These are phyloP conservation scores for Gobius niger DNA, from an alignment of 2,113 vertebrate genomes.

Conservation along the genomic window DNA sequence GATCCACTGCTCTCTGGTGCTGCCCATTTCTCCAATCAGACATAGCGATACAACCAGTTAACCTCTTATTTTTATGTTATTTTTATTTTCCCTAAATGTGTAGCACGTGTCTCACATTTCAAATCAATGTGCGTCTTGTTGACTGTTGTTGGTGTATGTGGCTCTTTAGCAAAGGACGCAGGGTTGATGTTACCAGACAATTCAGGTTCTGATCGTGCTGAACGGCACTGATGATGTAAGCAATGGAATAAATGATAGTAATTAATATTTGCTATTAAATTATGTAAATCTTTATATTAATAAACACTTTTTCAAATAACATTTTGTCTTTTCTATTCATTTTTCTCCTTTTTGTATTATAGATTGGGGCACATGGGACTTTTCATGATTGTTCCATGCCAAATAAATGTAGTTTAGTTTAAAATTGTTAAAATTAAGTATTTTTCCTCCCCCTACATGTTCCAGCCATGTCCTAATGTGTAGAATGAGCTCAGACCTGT, in stretches of 20 bases:
- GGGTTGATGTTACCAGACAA: slow-evolving; percentile 2
- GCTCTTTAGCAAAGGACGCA: slow-evolving; percentile 39
- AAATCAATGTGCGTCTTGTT: slow-evolving; percentile 4
- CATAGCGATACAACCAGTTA: slow-evolving; percentile 39
- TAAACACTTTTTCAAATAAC: slow-evolving; percentile 62
- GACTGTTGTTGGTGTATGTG: slow-evolving; percentile 18
- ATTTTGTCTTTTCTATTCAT: background rate
- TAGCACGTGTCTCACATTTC: slow-evolving; percentile 14
- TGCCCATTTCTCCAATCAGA: slow-evolving; percentile 29
- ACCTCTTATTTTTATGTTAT: slow-evolving; percentile 67
- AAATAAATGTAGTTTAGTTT: too few relatives aligned
- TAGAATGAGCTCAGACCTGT: too few relatives aligned
- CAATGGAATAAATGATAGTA: slow-evolving; percentile 25
- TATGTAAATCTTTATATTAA: slow-evolving; percentile 69
- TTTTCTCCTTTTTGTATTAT: background rate
- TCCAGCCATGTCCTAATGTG: too few relatives aligned
- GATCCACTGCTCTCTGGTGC: slow-evolving; percentile 50
- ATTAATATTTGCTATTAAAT: slow-evolving; percentile 50
- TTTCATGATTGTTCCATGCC: too few relatives aligned
- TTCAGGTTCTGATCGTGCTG: slow-evolving; percentile 22
- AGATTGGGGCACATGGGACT: background rate
- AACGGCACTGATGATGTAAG: slow-evolving; percentile 21
- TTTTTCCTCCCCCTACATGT: too few relatives aligned
- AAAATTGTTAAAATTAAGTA: too few relatives aligned
- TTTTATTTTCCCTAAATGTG: slow-evolving; percentile 39